Evolutionary conservation across 2,113 vertebrate species (phyloP).

Genomic region (Osmerus eperlanus): DNA sequence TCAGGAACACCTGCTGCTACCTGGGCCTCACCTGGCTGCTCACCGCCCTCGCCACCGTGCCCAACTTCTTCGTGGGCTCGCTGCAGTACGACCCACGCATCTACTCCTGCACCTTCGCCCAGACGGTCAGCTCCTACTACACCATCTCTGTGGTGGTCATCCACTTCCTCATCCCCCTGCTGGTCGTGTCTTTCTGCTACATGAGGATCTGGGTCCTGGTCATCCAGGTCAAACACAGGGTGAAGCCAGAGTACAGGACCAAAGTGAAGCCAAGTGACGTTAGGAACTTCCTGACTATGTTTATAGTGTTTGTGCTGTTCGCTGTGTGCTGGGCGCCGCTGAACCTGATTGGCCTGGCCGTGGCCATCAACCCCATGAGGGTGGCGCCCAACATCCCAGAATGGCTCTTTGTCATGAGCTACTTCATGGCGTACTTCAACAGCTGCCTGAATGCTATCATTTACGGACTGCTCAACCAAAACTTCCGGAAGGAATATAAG

Average conservation of each 20-base stretch:
- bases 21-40: constrained; percentile 73
- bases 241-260: constrained; percentile 62
- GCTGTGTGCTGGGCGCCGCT: constrained; percentile 70
- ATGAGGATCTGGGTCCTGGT: constrained; percentile 76
- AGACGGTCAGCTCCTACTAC: constrained; percentile 72
- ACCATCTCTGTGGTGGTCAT: constrained; percentile 73
- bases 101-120: constrained; percentile 71
- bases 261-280: constrained; percentile 71
- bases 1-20: constrained; percentile 69
- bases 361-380: constrained; percentile 59
- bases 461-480: constrained; percentile 69
- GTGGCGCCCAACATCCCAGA: constrained; percentile 64
- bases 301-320: constrained; percentile 70
- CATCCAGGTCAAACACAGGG: constrained; percentile 68
- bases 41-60: constrained; percentile 68
- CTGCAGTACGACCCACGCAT: constrained; percentile 73
- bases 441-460: constrained; percentile 71
- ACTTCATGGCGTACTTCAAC: constrained; percentile 73
- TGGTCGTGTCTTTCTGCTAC: constrained; percentile 76
- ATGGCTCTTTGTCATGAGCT: constrained; percentile 69
- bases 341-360: constrained; percentile 67
- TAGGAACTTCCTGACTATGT: constrained; percentile 75
- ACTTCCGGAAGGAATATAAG: constrained; percentile 72
- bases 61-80: constrained; percentile 74
- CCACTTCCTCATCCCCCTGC: constrained; percentile 73